Base-by-base conservation (phyloP, 2,888 invertebrate genomes). In the Drosophila melanocephala region DNA sequence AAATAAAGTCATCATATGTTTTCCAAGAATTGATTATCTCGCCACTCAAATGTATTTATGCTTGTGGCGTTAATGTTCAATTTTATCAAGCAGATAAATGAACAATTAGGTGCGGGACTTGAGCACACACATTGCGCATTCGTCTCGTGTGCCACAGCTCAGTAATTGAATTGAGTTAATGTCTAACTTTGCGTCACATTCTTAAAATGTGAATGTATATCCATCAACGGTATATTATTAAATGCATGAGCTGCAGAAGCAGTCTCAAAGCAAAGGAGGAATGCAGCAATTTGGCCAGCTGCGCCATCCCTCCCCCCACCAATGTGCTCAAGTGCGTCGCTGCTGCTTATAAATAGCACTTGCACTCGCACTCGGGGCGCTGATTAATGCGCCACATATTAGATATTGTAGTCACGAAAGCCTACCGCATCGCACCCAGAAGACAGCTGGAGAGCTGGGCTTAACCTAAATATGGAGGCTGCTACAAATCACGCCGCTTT, bases 391-490 rank as follows among this genome's bases (percentile, higher is more conserved):
- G 50, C 57, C 65, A 42, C 50, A 77, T 72, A 61, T 59, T 14
- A 39, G n/a, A 61, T 66, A 56, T 65, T 65, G 30, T 44, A 32
- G 26, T 16, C 58, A 62, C 39, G 60, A 72, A 83, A 85, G 82
- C 77, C 79, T 22, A 51, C 33, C 42, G 19, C 35, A 55, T 35
- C 53, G 33, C 16, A 22, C 39, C 39, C 39, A 58, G 63, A 68
- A 64, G 59, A 50, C 53, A 42, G n/a, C 60, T 66, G 30, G 52
- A 69, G 80, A 73, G 77, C 37, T 73, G 79, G 81, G 74, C 87
- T 84, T 89, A 85, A 88, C 89, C 89, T 72, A 86, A 86, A 85
- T 88, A 65, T 65, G 75, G 37, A 68, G 52, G 72, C 58, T 58
- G 76, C 32, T 12, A 58, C 67, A 72, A 72, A 82, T 79, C 76